Evolutionary conservation across 2,888 invertebrate genomes (phyloP).

Genomic region (Diadegma fenestrale): DNA sequence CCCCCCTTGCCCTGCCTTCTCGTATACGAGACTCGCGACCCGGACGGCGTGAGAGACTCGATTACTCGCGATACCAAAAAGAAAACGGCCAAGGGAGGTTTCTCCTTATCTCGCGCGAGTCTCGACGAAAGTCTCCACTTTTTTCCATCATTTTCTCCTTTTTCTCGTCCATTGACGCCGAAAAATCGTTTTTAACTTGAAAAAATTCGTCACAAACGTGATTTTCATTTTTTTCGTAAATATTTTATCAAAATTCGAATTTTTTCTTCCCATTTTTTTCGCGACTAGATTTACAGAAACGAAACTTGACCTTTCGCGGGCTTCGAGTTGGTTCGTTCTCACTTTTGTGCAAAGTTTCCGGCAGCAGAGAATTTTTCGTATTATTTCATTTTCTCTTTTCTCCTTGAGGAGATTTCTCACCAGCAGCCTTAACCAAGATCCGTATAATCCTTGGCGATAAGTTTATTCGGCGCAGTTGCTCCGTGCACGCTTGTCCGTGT

Average conservation of each 20-base stretch:
- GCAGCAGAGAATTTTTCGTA: background rate
- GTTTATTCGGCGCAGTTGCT: conserved; percentile 72
- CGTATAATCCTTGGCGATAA: conserved; percentile 78
- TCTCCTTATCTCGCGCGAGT: conserved; percentile 65
- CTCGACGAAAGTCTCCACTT: conserved; percentile 77
- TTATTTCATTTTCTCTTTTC: conserved; percentile 18
- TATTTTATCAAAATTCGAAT: background rate
- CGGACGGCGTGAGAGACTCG: conserved; percentile 65
- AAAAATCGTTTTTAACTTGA: too few relatives aligned
- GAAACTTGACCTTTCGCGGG: background rate
- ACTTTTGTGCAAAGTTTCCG: background rate
- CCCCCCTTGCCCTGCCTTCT: background rate
- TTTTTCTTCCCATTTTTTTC: background rate
- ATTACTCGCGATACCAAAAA: conserved; percentile 54
- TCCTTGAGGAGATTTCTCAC: conserved; percentile 9
- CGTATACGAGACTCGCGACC: conserved; percentile 21
- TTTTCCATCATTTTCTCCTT: background rate
- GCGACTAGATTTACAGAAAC: background rate
- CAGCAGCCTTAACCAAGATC: conserved; percentile 62
- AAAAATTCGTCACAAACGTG: too few relatives aligned
- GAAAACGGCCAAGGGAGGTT: conserved; percentile 43
- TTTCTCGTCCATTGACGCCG: background rate
- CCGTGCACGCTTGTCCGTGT: conserved; percentile 56
- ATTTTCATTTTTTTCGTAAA: too few relatives aligned
- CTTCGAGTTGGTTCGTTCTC: background rate